Evolutionary conservation across 2,113 vertebrate species (phyloP), one percentile per base, ranked within the genome.

Genomic region (Corythoichthys haematopterus): DNA sequence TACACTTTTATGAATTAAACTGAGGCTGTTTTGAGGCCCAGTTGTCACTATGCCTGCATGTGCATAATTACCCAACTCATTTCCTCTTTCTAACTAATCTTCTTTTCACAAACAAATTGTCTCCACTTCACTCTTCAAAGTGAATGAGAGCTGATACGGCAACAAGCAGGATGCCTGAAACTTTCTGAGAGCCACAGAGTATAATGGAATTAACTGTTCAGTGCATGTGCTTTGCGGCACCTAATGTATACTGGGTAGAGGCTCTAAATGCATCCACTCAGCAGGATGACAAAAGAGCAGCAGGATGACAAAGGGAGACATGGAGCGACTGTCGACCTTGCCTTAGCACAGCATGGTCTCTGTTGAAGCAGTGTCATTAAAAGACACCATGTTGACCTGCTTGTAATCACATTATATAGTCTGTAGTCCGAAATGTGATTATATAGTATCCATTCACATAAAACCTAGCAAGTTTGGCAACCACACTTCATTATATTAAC

Each of bases 381-480:
- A 64, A 78, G 60, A 40, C 20, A 37, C 69, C 64, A 0, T 72
- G 66, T 20, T 55, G 61, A 68, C 51, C 62, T 56, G 72, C 45
- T 45, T 46, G 63, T 78, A 79, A 83, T 75, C 63, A 60, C 36
- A 13, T 78, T 65, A 70, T 57, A 36, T 3, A 20, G 14, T 10
- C 59, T 56, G 36, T 53, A 62, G 38, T 61, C 28, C 10, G 36
- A 51, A 13, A 70, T 62, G 56, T 67, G 47, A 56, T 57, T 35
- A 4, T 35, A 4, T 15, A 8, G n/a, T 37, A 2, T 67, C n/a
- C 37, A 37, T n/a, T 2, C 20, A 58, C 46, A 35, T 11, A 64
- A 2, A 11, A 66, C 8, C 10, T 38, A 16, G 33, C 9, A 20
- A 40, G 14, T 16, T 33, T 33, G 15, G 14, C 57, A 59, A 11